Conservation (phyloP, 2,113 vertebrate genomes). For the Apteryx mantelli region DNA sequence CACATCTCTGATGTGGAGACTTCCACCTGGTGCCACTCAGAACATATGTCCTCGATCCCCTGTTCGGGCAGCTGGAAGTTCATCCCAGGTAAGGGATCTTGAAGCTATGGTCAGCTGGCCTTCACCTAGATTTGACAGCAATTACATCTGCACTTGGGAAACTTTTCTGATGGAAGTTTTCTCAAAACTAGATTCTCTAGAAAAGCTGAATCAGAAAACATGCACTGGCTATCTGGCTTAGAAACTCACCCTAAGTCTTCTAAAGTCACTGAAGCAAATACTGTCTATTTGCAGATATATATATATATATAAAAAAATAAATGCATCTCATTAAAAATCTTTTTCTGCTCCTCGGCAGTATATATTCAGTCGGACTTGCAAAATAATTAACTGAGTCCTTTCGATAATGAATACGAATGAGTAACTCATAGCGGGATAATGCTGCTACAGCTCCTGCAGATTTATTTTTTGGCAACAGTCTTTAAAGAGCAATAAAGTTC, state of each 20-base stretch:
- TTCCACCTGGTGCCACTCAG: not conserved
- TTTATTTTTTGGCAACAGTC: not conserved
- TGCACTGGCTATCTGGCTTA: not conserved
- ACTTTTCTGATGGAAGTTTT: not conserved
- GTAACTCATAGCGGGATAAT: not conserved
- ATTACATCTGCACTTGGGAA: not conserved
- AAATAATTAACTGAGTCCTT: not conserved
- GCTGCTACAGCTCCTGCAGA: not conserved
- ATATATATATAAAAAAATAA: not conserved
- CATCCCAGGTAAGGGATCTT: not conserved
- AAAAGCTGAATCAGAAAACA: not conserved
- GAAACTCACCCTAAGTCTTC: not conserved
- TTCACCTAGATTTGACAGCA: not conserved
- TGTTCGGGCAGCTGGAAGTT: not conserved
- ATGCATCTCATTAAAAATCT: not conserved
- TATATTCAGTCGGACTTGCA: not conserved
- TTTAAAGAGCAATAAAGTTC: not conserved
- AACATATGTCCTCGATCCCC: not conserved
- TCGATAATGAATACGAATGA: not conserved
- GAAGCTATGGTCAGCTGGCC: not conserved
- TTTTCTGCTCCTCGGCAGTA: not conserved
- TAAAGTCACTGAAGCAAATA: not conserved
- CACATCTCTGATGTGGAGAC: not conserved
- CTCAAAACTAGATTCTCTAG: not conserved
- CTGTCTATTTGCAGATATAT: not conserved